These are phyloP conservation scores for Norana najaformis DNA, from an alignment of 2,888 invertebrate genomes.

Conservation along the genomic window DNA sequence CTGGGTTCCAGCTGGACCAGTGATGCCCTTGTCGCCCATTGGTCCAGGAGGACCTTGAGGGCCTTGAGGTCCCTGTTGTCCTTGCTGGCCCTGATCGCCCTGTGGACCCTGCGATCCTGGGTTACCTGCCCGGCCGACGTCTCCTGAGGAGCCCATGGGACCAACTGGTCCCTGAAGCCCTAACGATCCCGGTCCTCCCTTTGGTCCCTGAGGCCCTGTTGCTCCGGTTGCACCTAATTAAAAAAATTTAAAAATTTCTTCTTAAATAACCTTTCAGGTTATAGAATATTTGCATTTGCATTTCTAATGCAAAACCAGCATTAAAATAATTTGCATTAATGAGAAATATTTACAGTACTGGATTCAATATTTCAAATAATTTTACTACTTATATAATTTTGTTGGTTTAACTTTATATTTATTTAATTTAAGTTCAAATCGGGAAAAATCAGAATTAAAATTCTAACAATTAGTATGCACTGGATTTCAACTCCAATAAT, in stretches of 20 bases:
- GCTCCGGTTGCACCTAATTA: conserved; percentile 38
- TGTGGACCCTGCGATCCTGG: conserved; percentile 30
- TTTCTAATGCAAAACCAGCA: background rate
- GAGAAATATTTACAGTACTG: background rate
- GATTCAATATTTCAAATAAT: background rate
- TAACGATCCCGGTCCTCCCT: conserved; percentile 26
- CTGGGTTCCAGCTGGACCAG: conserved; percentile 29
- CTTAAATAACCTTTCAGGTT: background rate
- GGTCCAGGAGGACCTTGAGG: conserved; percentile 31
- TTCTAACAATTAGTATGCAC: background rate
- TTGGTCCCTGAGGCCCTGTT: conserved; percentile 25
- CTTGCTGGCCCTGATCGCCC: conserved; percentile 33
- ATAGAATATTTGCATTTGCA: background rate
- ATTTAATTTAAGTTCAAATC: too few relatives aligned
- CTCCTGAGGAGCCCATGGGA: conserved; percentile 26
- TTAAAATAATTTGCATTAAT: background rate
- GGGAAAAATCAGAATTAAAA: background rate
- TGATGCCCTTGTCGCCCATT: conserved; percentile 27
- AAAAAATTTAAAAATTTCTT: conserved; percentile 35
- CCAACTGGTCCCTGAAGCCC: conserved; percentile 32
- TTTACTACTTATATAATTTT: background rate
- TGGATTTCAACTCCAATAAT: too few relatives aligned
- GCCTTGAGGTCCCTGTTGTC: conserved; percentile 36
- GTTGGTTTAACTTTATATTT: too few relatives aligned
- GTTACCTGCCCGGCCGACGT: conserved; percentile 27